phyloP scores from a whole-genome alignment of 2,797 vertebrate genomes.

The Cuculus canorus region DNA sequence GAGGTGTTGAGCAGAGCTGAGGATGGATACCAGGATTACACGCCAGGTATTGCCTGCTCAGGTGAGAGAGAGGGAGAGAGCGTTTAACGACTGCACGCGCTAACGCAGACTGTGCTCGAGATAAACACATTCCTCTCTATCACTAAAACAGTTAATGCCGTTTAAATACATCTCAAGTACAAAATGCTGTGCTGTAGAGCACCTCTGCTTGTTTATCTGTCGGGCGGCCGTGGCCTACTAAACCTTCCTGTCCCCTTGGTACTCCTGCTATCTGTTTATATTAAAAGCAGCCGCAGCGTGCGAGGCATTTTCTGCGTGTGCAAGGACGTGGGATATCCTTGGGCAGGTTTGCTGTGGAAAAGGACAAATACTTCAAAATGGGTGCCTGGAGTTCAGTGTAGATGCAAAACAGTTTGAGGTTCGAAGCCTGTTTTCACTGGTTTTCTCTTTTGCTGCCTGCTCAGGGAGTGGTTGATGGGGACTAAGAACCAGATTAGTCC shows the following conservation, averaged over 20 bases:
- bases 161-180: background rate
- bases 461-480: rapidly evolving
- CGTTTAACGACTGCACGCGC: rapidly evolving
- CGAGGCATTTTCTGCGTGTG: rapidly evolving
- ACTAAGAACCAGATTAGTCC: background rate
- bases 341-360: rapidly evolving
- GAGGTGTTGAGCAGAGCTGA: background rate
- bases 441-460: background rate
- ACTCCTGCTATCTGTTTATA: background rate
- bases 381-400: background rate
- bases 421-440: rapidly evolving
- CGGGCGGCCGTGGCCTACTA: rapidly evolving
- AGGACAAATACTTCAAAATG: background rate
- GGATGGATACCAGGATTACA: background rate
- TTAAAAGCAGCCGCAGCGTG: background rate
- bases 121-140: background rate
- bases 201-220: background rate
- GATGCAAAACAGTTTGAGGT: background rate
- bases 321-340: background rate
- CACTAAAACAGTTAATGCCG: background rate
- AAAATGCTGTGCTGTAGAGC: background rate
- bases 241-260: background rate
- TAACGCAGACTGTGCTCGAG: background rate
- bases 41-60: background rate
- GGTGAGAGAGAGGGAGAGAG: background rate